phyloP scores from a whole-genome alignment of 2,797 vertebrate species.

The Clarias fuscus region DNA sequence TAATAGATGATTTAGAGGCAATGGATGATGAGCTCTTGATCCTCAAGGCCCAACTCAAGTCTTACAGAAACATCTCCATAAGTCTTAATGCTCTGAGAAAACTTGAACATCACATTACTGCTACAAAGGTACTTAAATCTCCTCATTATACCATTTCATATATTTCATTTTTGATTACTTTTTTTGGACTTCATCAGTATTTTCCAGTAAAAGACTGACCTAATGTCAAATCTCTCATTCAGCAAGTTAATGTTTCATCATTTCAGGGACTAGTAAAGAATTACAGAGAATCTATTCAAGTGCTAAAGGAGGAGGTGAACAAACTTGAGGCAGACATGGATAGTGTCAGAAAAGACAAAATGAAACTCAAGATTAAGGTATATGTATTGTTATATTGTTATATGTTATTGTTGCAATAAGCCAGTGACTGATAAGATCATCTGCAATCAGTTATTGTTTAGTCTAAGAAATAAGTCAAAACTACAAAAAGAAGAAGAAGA shows the following conservation, averaged over 20 bases:
- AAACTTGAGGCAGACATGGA: conserved; percentile 72
- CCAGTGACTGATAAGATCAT: neutral
- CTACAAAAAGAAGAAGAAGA: neutral
- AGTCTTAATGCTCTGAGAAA: conserved; percentile 66
- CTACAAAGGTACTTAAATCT: conserved; percentile 70
- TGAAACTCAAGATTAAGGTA: conserved; percentile 79
- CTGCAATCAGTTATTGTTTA: neutral
- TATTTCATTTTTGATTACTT: too few species aligned
- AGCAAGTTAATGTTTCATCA: neutral
- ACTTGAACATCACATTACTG: conserved; percentile 70
- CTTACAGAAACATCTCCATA: conserved; percentile 47
- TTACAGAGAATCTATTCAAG: conserved; percentile 64
- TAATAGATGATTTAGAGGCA: conserved; percentile 72
- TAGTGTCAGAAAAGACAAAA: conserved; percentile 68
- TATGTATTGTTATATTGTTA: neutral
- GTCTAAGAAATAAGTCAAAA: neutral
- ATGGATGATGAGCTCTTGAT: conserved; percentile 66
- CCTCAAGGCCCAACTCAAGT: conserved; percentile 73
- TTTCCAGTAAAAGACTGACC: neutral
- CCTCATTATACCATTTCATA: neutral
- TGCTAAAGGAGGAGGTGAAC: conserved; percentile 66
- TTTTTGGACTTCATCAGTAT: too few species aligned
- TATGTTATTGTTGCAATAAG: too few species aligned
- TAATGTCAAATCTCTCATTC: neutral
- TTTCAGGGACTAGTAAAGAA: conserved; percentile 70